Conservation (phyloP, 2,797 vertebrate species). For the Anableps anableps region DNA sequence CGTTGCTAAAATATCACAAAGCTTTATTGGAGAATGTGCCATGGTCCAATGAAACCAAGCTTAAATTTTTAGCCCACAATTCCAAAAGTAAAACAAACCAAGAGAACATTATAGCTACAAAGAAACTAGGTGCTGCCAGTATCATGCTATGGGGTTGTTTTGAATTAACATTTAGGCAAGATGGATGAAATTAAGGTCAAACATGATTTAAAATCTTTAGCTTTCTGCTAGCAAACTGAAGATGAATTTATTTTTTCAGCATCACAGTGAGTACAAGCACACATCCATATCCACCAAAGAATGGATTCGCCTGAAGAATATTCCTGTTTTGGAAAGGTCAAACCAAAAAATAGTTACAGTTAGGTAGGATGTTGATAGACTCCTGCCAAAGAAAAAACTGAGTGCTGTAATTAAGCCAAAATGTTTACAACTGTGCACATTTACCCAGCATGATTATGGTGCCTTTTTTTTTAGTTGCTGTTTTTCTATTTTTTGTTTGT, state of each 20-base stretch:
- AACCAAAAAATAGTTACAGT: background rate
- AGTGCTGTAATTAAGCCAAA: background rate
- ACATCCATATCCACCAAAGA: background rate
- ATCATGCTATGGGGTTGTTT: background rate
- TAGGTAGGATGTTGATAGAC: background rate
- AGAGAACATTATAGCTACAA: background rate
- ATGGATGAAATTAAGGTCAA: background rate
- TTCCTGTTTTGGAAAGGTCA: background rate
- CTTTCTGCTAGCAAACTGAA: too few species aligned
- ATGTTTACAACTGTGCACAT: background rate
- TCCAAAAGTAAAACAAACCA: background rate
- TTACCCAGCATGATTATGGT: background rate
- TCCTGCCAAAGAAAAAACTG: background rate
- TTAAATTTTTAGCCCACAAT: background rate
- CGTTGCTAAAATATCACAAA: background rate
- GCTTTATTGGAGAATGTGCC: background rate
- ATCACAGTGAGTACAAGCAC: background rate
- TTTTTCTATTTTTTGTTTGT: too few species aligned
- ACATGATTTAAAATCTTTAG: too few species aligned
- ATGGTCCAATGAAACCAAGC: background rate
- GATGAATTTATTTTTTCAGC: background rate
- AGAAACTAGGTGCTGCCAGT: background rate
- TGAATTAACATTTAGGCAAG: background rate
- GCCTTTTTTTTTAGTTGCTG: too few species aligned
- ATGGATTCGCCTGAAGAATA: background rate